phyloP scores from a whole-genome alignment of 2,113 vertebrate genomes.

The Catharus fuscescens region DNA sequence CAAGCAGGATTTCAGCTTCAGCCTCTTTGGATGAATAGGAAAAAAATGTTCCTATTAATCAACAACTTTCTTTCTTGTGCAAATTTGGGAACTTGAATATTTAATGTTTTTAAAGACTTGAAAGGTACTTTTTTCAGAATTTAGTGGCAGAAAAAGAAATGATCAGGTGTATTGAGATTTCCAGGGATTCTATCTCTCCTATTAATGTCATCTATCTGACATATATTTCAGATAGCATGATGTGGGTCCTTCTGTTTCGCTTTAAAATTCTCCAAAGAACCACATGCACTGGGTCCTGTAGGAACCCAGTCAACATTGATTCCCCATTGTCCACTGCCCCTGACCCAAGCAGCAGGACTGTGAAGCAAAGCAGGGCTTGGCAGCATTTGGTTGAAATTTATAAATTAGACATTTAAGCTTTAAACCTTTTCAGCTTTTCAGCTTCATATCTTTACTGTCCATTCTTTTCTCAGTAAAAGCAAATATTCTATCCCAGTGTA shows the following conservation, averaged over 20 bases:
- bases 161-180: background rate
- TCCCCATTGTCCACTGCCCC: background rate
- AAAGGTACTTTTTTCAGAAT: background rate
- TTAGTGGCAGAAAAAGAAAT: background rate
- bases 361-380: background rate
- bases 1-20: background rate
- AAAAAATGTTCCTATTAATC: background rate
- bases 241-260: background rate
- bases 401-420: background rate
- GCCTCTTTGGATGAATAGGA: background rate
- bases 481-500: background rate
- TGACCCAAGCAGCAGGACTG: background rate
- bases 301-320: background rate
- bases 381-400: background rate
- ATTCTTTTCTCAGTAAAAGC: background rate
- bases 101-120: background rate
- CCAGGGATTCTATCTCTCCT: background rate
- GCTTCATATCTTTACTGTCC: background rate
- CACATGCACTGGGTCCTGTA: background rate
- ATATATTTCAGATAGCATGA: background rate
- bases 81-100: background rate
- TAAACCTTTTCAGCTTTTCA: background rate
- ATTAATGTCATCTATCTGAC: background rate
- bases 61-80: background rate
- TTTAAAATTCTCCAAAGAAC: background rate